Base-by-base conservation (phyloP, 2,797 vertebrate genomes). In the Dermochelys coriacea region DNA sequence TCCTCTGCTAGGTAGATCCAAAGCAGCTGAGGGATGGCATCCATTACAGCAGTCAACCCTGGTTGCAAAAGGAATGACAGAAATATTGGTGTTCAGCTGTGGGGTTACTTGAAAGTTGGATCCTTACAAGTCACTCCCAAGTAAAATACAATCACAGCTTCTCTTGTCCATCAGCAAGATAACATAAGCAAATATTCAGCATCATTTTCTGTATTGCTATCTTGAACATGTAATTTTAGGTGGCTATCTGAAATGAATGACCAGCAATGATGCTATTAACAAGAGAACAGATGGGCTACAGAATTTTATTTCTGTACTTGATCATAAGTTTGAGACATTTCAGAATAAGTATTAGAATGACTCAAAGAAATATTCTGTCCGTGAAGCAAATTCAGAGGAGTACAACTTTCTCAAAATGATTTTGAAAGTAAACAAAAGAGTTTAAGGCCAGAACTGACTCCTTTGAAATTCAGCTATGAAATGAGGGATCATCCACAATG, bases 361-460 rank as follows among this genome's bases (percentile, higher is more conserved):
- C 86, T 88, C 93, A 95, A 96, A 88, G 84, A 95, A 93, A 87
- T 0, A 1, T 88, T 79, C n/a, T 94, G 93, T 96, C 93, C 97
- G 96, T 97, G 94, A 92, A 92, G 78, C 55, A 89, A 92, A 64
- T 0, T 0, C 51, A 75, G 89, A 88, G 89, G n/a, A 96, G 84
- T 75, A 79, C 84, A 91, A 9, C 74, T 87, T 0, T 0, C 92
- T 95, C 93, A 94, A 10, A 88, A 50, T 87, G 78, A 92, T 92
- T 96, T 96, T 95, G 91, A 97, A 97, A 95, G 89, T 88, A 96
- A 97, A 96, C 95, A 97, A 94, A 25, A 95, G 95, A 89, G 90
- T 90, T 95, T 93, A 92, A 96, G 94, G 89, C 90, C 91, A 96
- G 84, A 88, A 80, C 93, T 90, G 91, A 84, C 87, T 95, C 85